Conservation (phyloP, 2,888 invertebrate species). For the Andrena fulva region DNA sequence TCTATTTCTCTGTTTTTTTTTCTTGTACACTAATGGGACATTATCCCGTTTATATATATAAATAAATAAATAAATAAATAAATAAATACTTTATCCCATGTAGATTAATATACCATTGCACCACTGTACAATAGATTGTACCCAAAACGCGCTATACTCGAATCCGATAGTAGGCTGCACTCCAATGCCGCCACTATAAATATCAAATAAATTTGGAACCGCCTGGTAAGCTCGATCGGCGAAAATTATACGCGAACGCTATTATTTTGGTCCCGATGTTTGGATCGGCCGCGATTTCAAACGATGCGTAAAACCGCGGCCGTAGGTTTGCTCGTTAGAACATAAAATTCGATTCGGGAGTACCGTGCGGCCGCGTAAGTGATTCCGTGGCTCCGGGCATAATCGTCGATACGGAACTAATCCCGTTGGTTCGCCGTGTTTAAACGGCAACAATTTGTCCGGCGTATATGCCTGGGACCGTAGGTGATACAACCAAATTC, state of each 20-base stretch:
- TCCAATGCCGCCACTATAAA: slow-evolving; percentile 13
- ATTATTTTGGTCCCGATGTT: slow-evolving; percentile 27
- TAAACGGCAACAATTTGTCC: slow-evolving; percentile 1
- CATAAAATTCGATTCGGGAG: background rate
- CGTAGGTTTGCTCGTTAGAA: background rate
- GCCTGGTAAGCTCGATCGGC: slow-evolving; percentile 4
- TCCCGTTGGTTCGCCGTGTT: background rate
- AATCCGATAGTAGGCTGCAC: slow-evolving; percentile 2
- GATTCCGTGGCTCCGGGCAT: background rate
- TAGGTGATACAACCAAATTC: background rate
- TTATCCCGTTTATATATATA: too few relatives aligned
- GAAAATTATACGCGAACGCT: slow-evolving; percentile 14
- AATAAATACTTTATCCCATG: too few relatives aligned
- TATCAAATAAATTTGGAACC: slow-evolving; percentile 27
- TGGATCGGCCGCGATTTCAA: background rate
- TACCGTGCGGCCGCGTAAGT: background rate
- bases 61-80: too few relatives aligned
- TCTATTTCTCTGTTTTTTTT: too few relatives aligned
- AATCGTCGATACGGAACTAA: background rate
- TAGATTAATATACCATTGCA: background rate
- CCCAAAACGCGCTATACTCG: background rate
- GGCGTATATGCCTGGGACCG: background rate
- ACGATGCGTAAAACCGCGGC: background rate
- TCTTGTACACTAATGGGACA: too few relatives aligned
- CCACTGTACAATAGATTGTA: background rate